Evolutionary conservation across 2,113 vertebrate genomes (phyloP).

Genomic region (Polyodon spathula): DNA sequence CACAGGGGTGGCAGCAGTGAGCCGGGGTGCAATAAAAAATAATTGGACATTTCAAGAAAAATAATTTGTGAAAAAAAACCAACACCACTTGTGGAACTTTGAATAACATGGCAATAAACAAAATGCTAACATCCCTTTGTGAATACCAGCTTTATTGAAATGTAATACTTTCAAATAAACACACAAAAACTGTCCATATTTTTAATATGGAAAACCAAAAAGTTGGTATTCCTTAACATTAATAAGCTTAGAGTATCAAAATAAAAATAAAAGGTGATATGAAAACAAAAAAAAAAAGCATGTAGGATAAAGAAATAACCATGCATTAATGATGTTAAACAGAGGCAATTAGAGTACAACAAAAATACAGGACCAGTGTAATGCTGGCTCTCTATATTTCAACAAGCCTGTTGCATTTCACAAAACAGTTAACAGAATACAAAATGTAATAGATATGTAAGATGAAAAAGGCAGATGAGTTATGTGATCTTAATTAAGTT

Average conservation of each 20-base stretch:
- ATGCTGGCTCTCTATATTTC: neutral
- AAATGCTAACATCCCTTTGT: constrained; percentile 12
- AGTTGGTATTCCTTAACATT: constrained; percentile 17
- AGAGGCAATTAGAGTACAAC: neutral
- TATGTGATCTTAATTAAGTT: constrained; percentile 34
- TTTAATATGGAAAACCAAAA: no score
- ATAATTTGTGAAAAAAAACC: no score
- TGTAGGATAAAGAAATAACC: no score
- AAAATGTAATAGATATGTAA: neutral
- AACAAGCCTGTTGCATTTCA: neutral
- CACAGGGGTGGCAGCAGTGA: no score
- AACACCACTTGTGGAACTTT: no score
- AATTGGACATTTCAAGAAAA: no score
- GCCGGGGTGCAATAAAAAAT: no score
- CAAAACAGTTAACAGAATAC: neutral
- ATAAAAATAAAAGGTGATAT: constrained; percentile 20
- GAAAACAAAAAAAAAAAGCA: constrained; percentile 13
- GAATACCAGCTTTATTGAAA: constrained; percentile 33
- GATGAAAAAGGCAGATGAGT: constrained; percentile 28
- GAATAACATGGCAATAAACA: no score
- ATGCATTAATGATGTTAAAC: neutral
- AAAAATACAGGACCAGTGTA: no score
- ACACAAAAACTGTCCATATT: constrained; percentile 22
- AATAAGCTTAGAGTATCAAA: constrained; percentile 25
- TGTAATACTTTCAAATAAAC: constrained; percentile 19